Conservation (phyloP, 2,888 invertebrate genomes). For the Melieria picta region DNA sequence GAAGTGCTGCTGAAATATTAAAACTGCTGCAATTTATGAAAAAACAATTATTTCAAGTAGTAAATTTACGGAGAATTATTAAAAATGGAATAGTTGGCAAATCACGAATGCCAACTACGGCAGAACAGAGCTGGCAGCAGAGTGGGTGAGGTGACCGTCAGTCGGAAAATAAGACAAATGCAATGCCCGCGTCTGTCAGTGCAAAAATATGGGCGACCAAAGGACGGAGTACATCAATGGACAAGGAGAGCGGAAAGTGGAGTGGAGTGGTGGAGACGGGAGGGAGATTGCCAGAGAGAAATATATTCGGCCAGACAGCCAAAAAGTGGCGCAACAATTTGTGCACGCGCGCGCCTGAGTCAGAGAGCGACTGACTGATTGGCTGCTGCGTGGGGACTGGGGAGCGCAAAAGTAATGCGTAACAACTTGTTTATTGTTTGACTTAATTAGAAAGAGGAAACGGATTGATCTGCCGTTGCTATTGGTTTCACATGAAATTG, state of each 20-base stretch:
- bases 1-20: conserved; percentile 34
- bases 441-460: conserved; percentile 17
- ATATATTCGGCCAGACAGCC: background rate
- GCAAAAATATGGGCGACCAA: background rate
- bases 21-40: conserved; percentile 36
- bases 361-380: background rate
- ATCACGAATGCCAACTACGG: conserved; percentile 8
- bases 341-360: background rate
- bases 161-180: background rate
- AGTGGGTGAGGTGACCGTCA: background rate
- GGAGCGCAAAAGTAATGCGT: background rate
- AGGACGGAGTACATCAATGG: background rate
- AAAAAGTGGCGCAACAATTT: background rate
- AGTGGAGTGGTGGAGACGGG: background rate
- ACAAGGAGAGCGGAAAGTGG: background rate
- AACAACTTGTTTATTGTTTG: conserved; percentile 24
- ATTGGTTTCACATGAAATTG: background rate
- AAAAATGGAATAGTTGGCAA: background rate
- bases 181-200: background rate
- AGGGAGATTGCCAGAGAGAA: background rate
- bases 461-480: background rate
- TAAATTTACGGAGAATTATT: conserved; percentile 8
- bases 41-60: conserved; percentile 36
- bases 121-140: background rate
- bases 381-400: background rate